Base-by-base conservation (phyloP, 2,888 invertebrate genomes). In the Microplitis deprimator region DNA sequence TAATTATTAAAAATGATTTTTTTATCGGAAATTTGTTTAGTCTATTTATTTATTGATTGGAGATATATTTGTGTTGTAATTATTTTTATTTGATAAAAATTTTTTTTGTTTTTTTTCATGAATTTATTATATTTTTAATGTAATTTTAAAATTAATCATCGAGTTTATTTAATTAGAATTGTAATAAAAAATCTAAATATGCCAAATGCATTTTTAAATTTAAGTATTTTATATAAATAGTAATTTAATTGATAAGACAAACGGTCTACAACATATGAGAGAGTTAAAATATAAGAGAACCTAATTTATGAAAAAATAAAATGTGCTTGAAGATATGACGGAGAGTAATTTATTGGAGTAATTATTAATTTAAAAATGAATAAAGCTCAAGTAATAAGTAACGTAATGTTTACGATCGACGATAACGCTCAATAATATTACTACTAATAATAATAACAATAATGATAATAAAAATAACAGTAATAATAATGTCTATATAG, bases 171-270 rank as follows among this genome's bases (percentile, higher is more conserved):
- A 7, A 40, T 68, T 29, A 29, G 4, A 3, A 29, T 20, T 62
- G 62, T 17, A 62, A 62, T 16, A 72, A 29, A 29, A 29, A 29
- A 29, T 29, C 29, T 29, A 29, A 80, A 86, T 85, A 87, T 85
- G 87, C 86, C 87, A 87, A 87, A 86, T 87, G 86, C 86, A 86
- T 86, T 72, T 77, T 87, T 87, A 84, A 83, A 78, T 86, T 84
- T 82, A 77, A 79, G 84, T 85, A 86, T 84, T 83, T 86, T 83
- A 80, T 86, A 86, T 83, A 2, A 7, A 79, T 77, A 75, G 82
- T 81, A 77, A 68, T 68, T 73, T 62, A 70, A 68, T 72, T 59
- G 73, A 79, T 39, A 77, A 40, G 73, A 75, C 68, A 68, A 76
- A 67, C 64, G 77, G 79, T 76, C 76, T 79, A 79, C 60, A 64